These are phyloP conservation scores for Hyperoodon ampullatus DNA, from an alignment of 2,113 vertebrate species.

Conservation along the genomic window DNA sequence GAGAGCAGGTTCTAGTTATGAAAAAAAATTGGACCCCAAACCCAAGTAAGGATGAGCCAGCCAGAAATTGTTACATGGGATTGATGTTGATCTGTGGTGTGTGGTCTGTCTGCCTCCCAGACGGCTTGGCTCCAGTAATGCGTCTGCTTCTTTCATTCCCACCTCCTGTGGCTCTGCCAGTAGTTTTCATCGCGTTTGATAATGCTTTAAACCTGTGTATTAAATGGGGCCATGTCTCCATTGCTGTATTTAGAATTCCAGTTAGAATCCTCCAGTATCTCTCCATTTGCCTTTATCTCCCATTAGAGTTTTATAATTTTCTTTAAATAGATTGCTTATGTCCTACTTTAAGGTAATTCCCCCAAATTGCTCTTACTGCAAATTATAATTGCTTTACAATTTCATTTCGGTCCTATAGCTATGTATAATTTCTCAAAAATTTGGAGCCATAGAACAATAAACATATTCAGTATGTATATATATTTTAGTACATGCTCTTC, in stretches of 20 bases:
- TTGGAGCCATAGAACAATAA: not conserved
- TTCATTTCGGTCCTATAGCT: not conserved
- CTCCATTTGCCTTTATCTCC: not conserved
- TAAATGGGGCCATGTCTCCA: not conserved
- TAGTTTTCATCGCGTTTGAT: not conserved
- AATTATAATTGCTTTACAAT: not conserved
- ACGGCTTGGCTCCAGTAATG: not conserved
- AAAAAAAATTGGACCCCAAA: not conserved
- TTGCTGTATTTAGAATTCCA: not conserved
- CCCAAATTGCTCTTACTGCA: not conserved
- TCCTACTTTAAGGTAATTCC: not conserved
- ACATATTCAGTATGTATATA: not conserved
- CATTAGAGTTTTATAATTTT: conserved; percentile 3
- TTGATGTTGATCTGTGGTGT: not conserved
- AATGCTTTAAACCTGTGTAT: not conserved
- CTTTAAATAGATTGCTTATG: conserved; percentile 7
- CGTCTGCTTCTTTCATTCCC: not conserved
- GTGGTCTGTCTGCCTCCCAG: not conserved
- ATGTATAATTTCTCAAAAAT: not conserved
- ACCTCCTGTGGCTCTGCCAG: not conserved
- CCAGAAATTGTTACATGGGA: not conserved
- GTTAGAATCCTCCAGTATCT: not conserved
- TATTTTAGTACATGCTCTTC: not conserved
- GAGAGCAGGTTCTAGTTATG: not conserved
- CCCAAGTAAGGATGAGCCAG: not conserved